Evolutionary conservation across 2,797 vertebrate genomes (phyloP).

Genomic region (Craterocephalus amniculus): DNA sequence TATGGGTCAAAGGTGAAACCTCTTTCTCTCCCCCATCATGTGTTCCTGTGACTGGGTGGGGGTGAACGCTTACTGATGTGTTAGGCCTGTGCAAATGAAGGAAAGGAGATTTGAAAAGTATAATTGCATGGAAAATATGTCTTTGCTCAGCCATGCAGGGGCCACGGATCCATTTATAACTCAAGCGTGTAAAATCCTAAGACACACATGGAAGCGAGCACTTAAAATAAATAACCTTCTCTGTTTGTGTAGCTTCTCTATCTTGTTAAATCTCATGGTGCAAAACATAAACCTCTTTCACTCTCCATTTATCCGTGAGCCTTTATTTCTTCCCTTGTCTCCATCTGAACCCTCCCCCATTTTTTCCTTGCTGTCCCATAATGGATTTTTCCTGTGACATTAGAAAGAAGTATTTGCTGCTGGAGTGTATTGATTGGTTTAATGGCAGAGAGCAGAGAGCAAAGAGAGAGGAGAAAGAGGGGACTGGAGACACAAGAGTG

Average conservation of each 20-base stretch:
- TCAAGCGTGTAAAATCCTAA: constrained; percentile 22
- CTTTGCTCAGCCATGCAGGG: constrained; percentile 47
- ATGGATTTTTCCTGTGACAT: constrained; percentile 82
- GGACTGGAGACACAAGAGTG: constrained; percentile 67
- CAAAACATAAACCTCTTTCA: constrained; percentile 58
- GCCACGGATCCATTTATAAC: constrained; percentile 47
- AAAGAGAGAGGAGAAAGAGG: constrained; percentile 57
- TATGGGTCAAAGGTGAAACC: constrained; percentile 26
- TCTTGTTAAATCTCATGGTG: constrained; percentile 45
- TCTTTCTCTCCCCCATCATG: constrained; percentile 42
- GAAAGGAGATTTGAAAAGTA: constrained; percentile 38
- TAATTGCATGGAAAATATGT: constrained; percentile 54
- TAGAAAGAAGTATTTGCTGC: constrained; percentile 76
- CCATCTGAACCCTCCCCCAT: constrained; percentile 26
- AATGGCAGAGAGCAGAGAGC: constrained; percentile 76
- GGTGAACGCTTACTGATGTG: constrained; percentile 43
- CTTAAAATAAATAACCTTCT: constrained; percentile 42
- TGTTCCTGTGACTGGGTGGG: constrained; percentile 37
- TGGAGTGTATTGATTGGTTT: constrained; percentile 83
- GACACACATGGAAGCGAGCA: constrained; percentile 29
- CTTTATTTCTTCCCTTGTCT: constrained; percentile 49
- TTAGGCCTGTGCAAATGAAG: constrained; percentile 40
- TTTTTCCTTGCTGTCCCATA: constrained; percentile 65
- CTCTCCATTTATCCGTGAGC: constrained; percentile 60
- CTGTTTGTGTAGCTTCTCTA: constrained; percentile 21